Percentiles rank a stretch among this genome's conserved stretches.
Conservation (phyloP, 2,113 vertebrate species). For the Glareola pratincola region DNA sequence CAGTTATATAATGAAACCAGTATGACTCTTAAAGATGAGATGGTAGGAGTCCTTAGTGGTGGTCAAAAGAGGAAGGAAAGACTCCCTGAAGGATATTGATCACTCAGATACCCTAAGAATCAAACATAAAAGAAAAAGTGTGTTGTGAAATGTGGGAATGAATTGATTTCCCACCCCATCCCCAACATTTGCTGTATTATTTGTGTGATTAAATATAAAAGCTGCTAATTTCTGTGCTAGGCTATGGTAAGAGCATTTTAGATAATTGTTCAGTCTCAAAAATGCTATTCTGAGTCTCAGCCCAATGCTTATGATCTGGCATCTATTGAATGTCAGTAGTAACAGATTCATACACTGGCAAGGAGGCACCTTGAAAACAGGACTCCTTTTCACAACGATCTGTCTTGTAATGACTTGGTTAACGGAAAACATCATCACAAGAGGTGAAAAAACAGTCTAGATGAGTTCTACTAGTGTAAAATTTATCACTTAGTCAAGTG, state of each 20-base stretch:
- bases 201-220: neutral
- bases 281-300: neutral
- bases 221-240: neutral
- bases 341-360: neutral
- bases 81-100: neutral
- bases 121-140: neutral
- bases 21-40: neutral
- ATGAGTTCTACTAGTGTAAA: neutral
- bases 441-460: neutral
- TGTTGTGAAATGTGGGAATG: neutral
- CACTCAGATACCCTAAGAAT: neutral
- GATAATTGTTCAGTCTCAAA: neutral
- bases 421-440: neutral
- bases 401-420: neutral
- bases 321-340: neutral
- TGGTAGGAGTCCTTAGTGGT: neutral
- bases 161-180: neutral
- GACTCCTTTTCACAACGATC: neutral
- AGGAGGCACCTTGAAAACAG: neutral
- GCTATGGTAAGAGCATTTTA: neutral
- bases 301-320: neutral
- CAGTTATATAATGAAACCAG: neutral
- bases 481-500: neutral
- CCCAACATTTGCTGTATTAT: neutral
- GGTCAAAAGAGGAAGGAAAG: neutral